These are phyloP conservation scores for Aphelenchoides avenae DNA, from an alignment of 1,140 invertebrate genomes.

Conservation along the genomic window DNA sequence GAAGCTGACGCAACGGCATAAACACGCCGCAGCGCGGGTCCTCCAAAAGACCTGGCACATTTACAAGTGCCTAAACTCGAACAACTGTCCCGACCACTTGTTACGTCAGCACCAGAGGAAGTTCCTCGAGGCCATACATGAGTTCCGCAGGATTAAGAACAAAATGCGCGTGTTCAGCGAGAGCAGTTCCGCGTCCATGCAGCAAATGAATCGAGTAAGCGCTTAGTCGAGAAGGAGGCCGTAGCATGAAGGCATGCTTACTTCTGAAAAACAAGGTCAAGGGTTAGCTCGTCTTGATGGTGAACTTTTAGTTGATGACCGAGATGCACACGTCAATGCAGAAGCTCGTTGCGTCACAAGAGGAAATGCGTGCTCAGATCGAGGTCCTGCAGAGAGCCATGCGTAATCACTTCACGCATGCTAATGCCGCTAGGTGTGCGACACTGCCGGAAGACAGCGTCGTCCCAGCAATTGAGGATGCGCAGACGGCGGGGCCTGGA, in stretches of 20 bases:
- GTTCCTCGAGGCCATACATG: constrained; percentile 54
- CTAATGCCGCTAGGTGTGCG: no score
- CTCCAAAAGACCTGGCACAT: constrained; percentile 59
- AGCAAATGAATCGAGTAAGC: constrained; percentile 52
- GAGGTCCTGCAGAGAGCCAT: constrained; percentile 55
- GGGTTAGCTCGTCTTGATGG: constrained; percentile 6
- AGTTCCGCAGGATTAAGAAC: constrained; percentile 55
- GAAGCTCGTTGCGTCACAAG: constrained; percentile 48
- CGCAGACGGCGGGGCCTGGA: no score
- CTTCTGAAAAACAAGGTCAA: background rate
- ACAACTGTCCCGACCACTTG: constrained; percentile 34
- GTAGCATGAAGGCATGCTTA: no score
- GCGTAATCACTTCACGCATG: constrained; percentile 48
- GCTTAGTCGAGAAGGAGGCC: no score
- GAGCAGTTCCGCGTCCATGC: constrained; percentile 43
- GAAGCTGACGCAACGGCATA: constrained; percentile 48
- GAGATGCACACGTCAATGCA: constrained; percentile 58
- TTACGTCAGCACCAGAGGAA: constrained; percentile 51
- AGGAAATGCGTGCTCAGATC: constrained; percentile 58
- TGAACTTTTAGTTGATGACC: constrained; percentile 46
- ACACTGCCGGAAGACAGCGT: no score
- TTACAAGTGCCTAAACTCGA: constrained; percentile 47
- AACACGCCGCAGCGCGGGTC: constrained; percentile 54
- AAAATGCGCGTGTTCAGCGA: constrained; percentile 55
- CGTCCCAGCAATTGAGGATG: no score